phyloP scores from a whole-genome alignment of 2,113 vertebrate genomes.

The Anthoscopus minutus region DNA sequence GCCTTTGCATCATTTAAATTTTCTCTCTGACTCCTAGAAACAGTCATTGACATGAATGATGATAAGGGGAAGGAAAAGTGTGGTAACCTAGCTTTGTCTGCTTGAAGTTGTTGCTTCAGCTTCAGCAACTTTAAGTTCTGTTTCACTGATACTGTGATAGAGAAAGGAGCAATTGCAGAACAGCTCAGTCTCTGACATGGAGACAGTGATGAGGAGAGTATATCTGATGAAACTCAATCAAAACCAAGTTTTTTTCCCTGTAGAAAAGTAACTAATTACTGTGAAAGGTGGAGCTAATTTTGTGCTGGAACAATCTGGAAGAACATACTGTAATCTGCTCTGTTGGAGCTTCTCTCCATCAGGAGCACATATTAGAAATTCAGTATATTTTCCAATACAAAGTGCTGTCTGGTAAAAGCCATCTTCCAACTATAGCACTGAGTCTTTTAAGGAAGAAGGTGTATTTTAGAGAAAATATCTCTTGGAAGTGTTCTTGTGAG shows the following conservation, averaged over 20 bases:
- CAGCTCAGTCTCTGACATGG: not conserved
- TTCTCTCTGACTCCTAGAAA: not conserved
- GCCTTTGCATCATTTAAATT: not conserved
- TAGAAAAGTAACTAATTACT: not conserved
- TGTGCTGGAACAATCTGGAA: not conserved
- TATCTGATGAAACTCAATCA: not conserved
- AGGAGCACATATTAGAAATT: not conserved
- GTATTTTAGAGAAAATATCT: not conserved
- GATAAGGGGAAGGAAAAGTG: not conserved
- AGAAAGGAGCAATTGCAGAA: not conserved
- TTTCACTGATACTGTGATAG: not conserved
- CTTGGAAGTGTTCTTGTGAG: not conserved
- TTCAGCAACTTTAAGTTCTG: not conserved
- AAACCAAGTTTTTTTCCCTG: not conserved
- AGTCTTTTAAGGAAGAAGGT: not conserved
- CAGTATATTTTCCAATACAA: not conserved
- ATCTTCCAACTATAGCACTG: not conserved
- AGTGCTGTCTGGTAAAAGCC: not conserved
- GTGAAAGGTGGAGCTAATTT: constrained; percentile 1
- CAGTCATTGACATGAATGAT: not conserved
- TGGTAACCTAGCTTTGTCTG: not conserved
- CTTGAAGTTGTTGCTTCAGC: not conserved
- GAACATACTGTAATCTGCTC: not conserved
- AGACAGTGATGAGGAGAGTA: not conserved
- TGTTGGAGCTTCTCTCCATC: not conserved